phyloP scores from a whole-genome alignment of 2,113 vertebrate genomes.

The Pontoporia blainvillei region DNA sequence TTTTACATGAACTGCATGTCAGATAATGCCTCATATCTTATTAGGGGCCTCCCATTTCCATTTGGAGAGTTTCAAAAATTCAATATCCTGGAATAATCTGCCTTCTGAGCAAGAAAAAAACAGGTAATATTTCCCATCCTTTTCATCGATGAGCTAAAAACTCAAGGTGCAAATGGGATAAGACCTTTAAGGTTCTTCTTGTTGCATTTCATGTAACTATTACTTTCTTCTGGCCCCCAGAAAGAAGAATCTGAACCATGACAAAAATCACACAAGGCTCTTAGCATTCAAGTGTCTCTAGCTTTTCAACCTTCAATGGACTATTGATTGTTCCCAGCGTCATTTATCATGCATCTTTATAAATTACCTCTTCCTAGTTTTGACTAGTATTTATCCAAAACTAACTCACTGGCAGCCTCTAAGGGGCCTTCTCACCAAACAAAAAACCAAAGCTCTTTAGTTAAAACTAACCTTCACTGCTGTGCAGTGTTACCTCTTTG shows the following conservation, averaged over 20 bases:
- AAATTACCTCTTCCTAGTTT: background rate
- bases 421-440: background rate
- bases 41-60: background rate
- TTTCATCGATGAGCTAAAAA: background rate
- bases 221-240: background rate
- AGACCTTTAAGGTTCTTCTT: background rate
- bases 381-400: background rate
- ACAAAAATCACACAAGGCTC: background rate
- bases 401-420: background rate
- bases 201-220: background rate
- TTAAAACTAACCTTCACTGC: background rate
- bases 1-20: background rate
- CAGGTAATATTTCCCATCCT: slow-evolving; percentile 42
- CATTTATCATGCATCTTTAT: background rate
- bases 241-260: background rate
- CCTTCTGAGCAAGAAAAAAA: slow-evolving; percentile 13
- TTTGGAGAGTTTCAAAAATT: slow-evolving; percentile 36
- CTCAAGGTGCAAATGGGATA: slow-evolving; percentile 45
- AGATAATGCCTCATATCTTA: background rate
- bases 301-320: background rate
- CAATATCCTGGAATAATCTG: background rate
- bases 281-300: background rate
- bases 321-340: background rate
- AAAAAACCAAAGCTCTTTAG: background rate
- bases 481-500: background rate